Evolutionary conservation across 2,888 invertebrate species (phyloP), one percentile per base, ranked within the genome.

Genomic region (Acanthacorydalis orientalis): DNA sequence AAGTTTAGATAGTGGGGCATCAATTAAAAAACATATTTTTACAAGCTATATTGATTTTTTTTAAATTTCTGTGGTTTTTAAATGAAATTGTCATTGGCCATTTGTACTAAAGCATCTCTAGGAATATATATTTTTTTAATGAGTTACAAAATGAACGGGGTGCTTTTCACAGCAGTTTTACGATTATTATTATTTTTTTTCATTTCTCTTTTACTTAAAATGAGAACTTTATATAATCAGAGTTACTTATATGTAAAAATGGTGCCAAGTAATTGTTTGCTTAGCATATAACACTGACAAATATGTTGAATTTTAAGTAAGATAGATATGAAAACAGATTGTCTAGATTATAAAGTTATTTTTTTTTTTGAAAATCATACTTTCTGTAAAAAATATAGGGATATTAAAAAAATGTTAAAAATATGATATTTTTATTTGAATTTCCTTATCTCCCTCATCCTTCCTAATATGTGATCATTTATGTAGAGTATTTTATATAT

Each of bases 381-480:
- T 23, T 41, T 40, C 12, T 41, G 41, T 41, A 41, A 23, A 41
- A 31, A 16, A 41, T 41, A 23, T 23, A 41, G 41, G 41, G 41
- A 41, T 41, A 41, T 15, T 41, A 41, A n/a, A 41, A 41, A 41
- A 41, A 41, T 41, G 38, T 38, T 16, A 23, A 23, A 41, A 23
- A 41, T 23, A 41, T 31, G 9, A 6, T 6, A 37, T 37, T n/a
- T n/a, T n/a, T n/a, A 37, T 37, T 37, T 11, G 11, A 4, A 12
- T 37, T 37, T 37, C 12, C 12, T 37, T 37, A 12, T 3, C 7
- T 37, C 12, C 37, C 11, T 37, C 4, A 12, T 37, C 37, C 37
- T 4, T 37, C 12, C 11, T 15, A 15, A 12, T 38, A 15, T 38
- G n/a, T 15, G 38, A 23, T 23, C 23, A 23, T 4, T 23, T 6